Evolutionary conservation across 2,797 vertebrate species (phyloP).

Genomic region (Echeneis naucrates): DNA sequence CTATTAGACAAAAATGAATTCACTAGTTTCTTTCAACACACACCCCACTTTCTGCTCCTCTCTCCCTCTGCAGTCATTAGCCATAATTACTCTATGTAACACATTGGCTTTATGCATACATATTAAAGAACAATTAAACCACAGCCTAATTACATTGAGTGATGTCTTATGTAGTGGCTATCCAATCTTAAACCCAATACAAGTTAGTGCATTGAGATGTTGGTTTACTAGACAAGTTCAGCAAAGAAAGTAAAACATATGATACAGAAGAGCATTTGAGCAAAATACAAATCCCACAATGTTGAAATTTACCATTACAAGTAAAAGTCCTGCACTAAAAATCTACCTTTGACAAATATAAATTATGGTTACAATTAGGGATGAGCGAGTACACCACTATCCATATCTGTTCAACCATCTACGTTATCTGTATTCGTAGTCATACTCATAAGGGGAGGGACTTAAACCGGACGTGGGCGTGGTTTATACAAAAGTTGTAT

Average conservation of each 20-base stretch:
- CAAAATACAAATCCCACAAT: background rate
- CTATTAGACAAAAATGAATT: conserved; percentile 83
- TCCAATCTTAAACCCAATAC: conserved; percentile 51
- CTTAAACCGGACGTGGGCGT: too few species aligned
- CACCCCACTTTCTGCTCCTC: conserved; percentile 60
- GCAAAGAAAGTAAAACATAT: background rate
- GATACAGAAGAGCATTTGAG: background rate
- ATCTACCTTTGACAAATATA: background rate
- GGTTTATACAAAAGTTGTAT: too few species aligned
- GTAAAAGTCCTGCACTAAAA: background rate
- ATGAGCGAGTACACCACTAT: background rate
- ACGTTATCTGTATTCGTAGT: too few species aligned
- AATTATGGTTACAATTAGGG: too few species aligned
- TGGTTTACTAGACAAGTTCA: conserved; percentile 5
- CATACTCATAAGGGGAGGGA: too few species aligned
- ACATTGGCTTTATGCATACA: conserved; percentile 80
- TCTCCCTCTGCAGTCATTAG: conserved; percentile 77
- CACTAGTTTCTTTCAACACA: conserved; percentile 77
- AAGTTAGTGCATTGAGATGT: conserved; percentile 47
- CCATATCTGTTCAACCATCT: too few species aligned
- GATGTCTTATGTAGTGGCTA: conserved; percentile 64
- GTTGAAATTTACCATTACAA: background rate
- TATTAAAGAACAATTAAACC: conserved; percentile 84
- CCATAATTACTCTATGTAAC: conserved; percentile 81
- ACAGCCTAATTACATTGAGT: conserved; percentile 79